Percentiles rank a stretch among this genome's conserved stretches.
These are phyloP conservation scores for Catajapyx aquilonaris DNA, from an alignment of 1,140 invertebrate species.

Conservation along the genomic window DNA sequence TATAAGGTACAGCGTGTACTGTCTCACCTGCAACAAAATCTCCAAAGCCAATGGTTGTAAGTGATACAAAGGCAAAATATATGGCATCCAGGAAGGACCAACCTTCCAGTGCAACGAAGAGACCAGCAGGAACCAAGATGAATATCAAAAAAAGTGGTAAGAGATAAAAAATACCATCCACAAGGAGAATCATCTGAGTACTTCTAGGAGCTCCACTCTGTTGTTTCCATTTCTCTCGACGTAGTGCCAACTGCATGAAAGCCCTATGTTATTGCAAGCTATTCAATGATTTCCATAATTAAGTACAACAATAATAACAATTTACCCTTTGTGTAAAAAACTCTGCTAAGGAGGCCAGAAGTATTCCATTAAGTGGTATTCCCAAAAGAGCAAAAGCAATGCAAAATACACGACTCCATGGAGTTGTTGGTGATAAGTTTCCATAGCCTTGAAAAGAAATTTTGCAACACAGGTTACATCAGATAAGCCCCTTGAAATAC, in stretches of 20 bases:
- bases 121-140: conserved; percentile 72
- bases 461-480: conserved; percentile 20
- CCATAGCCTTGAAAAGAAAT: conserved; percentile 52
- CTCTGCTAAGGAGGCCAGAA: conserved; percentile 54
- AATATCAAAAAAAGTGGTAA: conserved; percentile 72
- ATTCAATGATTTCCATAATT: too few relatives aligned
- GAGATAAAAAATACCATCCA: conserved; percentile 55
- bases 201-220: conserved; percentile 21
- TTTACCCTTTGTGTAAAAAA: conserved; percentile 52
- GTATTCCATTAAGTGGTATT: conserved; percentile 82
- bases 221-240: neutral
- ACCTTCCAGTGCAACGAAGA: conserved; percentile 68
- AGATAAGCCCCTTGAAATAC: neutral
- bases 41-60: conserved; percentile 87
- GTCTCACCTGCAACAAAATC: conserved; percentile 64
- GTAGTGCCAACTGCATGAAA: too few relatives aligned
- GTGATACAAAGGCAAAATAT: conserved; percentile 79
- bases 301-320: too few relatives aligned
- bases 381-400: conserved; percentile 83
- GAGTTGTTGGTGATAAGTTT: conserved; percentile 66
- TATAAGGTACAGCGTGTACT: neutral
- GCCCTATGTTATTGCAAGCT: too few relatives aligned
- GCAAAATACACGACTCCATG: conserved; percentile 60
- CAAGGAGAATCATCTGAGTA: conserved; percentile 39
- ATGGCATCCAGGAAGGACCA: conserved; percentile 78